Evolutionary conservation across 2,113 vertebrate genomes (phyloP).

Genomic region (Ariopsis seemanni): DNA sequence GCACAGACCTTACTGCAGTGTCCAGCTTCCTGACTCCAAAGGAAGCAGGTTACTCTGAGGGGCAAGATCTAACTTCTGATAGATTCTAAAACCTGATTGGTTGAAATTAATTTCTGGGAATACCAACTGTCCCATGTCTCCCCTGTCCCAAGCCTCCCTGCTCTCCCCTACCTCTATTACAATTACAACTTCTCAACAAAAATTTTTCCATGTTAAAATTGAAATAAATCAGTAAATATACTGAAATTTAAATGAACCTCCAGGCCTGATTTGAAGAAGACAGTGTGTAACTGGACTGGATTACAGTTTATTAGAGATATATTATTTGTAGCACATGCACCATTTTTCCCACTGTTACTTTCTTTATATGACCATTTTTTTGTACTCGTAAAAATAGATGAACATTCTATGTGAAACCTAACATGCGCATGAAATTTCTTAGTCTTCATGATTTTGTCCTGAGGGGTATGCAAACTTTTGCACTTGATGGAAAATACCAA

Average conservation of each 20-base stretch:
- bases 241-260: not conserved
- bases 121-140: no score
- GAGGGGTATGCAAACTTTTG: not conserved
- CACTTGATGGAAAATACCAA: not conserved
- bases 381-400: not conserved
- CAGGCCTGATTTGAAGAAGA: not conserved
- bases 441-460: not conserved
- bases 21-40: no score
- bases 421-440: not conserved
- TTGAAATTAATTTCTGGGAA: no score
- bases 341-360: not conserved
- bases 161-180: not conserved
- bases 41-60: no score
- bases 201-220: not conserved
- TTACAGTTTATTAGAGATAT: not conserved
- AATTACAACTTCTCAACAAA: not conserved
- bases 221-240: not conserved
- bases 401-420: not conserved
- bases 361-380: not conserved
- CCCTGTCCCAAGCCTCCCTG: no score
- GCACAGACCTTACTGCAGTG: no score
- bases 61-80: no score
- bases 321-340: not conserved
- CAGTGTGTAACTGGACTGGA: not conserved
- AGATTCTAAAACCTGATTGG: no score